Percentiles rank a stretch among this genome's conserved stretches.
phyloP scores from a whole-genome alignment of 2,113 vertebrate species.

The Hemiscyllium ocellatum region DNA sequence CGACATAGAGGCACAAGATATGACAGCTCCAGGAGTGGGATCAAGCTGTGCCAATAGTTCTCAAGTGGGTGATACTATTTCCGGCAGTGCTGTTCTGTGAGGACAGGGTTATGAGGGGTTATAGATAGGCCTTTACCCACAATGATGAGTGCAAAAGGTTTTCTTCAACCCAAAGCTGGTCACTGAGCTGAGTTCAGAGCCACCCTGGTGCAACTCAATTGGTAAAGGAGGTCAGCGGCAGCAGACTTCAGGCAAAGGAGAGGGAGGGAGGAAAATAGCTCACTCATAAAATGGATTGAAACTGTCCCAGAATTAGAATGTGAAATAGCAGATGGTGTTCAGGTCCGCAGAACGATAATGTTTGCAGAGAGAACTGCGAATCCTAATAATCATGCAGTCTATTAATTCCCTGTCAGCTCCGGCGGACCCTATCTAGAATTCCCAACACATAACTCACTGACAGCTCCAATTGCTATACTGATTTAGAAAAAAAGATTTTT shows the following conservation, averaged over 20 bases:
- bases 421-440: slow-evolving; percentile 29
- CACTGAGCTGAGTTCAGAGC: neutral
- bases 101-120: neutral
- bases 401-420: slow-evolving; percentile 31
- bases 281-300: slow-evolving; percentile 21
- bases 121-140: neutral
- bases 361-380: slow-evolving; percentile 23
- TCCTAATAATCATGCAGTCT: slow-evolving; percentile 26
- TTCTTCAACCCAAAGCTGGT: neutral
- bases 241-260: neutral
- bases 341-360: slow-evolving; percentile 21
- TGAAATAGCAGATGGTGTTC: slow-evolving; percentile 32
- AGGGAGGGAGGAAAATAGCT: neutral
- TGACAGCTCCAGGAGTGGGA: neutral
- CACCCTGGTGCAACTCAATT: too few relatives aligned
- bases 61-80: neutral
- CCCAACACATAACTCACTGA: slow-evolving; percentile 33
- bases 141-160: too few relatives aligned
- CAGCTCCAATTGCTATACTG: slow-evolving; percentile 32
- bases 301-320: slow-evolving; percentile 26
- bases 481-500: slow-evolving; percentile 32
- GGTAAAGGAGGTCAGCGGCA: neutral
- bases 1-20: neutral
- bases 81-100: neutral
- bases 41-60: too few relatives aligned